phyloP scores from a whole-genome alignment of 2,888 invertebrate genomes.

The Crematogaster levior region DNA sequence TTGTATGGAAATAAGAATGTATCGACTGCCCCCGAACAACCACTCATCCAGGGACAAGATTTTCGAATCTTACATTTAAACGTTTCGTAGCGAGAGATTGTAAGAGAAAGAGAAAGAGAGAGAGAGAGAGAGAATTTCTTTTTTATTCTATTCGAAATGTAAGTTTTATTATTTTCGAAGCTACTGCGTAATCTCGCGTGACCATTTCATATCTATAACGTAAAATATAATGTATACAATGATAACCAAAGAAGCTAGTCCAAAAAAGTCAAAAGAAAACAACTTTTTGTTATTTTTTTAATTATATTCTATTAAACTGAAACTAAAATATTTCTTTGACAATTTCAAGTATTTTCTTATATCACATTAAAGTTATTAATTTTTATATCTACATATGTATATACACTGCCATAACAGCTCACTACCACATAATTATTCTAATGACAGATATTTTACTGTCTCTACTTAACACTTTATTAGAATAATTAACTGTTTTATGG shows the following conservation, averaged over 20 bases:
- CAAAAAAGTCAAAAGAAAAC: background rate
- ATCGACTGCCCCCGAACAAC: constrained; percentile 80
- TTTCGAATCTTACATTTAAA: constrained; percentile 75
- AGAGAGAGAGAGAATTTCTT: background rate
- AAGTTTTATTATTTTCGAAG: constrained; percentile 41
- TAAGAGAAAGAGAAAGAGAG: background rate
- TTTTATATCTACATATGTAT: no score
- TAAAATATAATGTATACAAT: background rate
- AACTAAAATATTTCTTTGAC: background rate
- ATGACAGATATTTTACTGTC: no score
- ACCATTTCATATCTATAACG: background rate
- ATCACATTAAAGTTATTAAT: background rate
- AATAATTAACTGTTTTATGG: no score
- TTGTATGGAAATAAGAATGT: constrained; percentile 84
- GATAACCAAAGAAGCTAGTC: no score
- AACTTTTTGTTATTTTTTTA: background rate
- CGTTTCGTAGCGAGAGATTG: constrained; percentile 51
- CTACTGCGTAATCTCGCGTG: background rate
- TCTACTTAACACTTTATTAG: no score
- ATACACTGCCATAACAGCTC: no score
- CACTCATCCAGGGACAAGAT: constrained; percentile 74
- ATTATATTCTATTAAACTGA: background rate
- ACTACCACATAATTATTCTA: no score
- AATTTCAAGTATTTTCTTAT: background rate
- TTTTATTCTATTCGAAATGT: constrained; percentile 12